Conservation (phyloP, 2,113 vertebrate species). For the Engystomops pustulosus region DNA sequence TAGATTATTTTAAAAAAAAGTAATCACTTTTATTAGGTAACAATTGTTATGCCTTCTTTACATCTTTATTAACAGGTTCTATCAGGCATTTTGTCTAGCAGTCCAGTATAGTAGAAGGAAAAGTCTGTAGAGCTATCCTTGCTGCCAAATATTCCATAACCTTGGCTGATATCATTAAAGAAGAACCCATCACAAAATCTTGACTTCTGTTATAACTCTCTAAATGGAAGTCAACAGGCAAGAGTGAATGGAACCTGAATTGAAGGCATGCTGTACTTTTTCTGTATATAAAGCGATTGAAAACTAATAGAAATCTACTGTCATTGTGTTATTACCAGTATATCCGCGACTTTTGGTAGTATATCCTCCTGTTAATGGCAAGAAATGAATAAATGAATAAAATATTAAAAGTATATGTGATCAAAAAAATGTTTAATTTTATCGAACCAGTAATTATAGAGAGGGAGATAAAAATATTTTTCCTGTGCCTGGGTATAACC, state of each 20-base stretch:
- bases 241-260: background rate
- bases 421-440: too few species aligned
- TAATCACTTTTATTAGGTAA: background rate
- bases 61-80: background rate
- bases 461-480: too few species aligned
- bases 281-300: background rate
- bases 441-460: too few species aligned
- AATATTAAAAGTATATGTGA: background rate
- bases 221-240: background rate
- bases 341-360: constrained; percentile 36
- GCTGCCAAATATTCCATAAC: background rate
- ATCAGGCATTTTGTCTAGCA: background rate
- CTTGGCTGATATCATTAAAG: background rate
- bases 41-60: background rate
- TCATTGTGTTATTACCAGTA: constrained; percentile 24
- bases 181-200: background rate
- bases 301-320: background rate
- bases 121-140: background rate
- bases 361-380: constrained; percentile 24
- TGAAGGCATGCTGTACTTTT: background rate
- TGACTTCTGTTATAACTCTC: background rate
- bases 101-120: background rate
- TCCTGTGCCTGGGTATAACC: too few species aligned
- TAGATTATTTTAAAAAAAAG: too few species aligned
- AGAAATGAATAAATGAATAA: background rate